A percentile compares a stretch with the other conserved stretches of the same genome.
These are phyloP conservation scores for Lypha dubia DNA, from an alignment of 2,888 invertebrate species.

Conservation along the genomic window DNA sequence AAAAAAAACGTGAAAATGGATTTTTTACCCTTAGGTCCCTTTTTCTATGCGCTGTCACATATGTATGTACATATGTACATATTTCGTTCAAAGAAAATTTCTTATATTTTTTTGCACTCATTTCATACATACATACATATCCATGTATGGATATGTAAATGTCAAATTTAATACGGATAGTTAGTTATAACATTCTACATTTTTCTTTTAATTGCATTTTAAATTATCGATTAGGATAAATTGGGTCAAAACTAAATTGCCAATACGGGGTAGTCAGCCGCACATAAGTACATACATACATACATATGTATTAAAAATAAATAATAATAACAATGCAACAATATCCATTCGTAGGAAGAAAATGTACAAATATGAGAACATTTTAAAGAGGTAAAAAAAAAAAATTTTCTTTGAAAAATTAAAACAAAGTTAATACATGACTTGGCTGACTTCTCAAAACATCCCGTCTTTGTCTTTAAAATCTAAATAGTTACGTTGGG, in stretches of 20 bases:
- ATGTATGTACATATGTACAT: too few relatives aligned
- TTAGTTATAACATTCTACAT: conserved; percentile 11
- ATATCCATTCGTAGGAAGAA: not conserved
- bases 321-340: conserved; percentile 40
- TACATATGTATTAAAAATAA: too few relatives aligned
- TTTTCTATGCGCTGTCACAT: too few relatives aligned
- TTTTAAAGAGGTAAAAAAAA: not conserved
- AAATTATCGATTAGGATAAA: conserved; percentile 63
- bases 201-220: conserved; percentile 59
- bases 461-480: not conserved
- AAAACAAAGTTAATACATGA: conserved; percentile 54
- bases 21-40: too few relatives aligned
- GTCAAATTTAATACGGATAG: too few relatives aligned
- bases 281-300: too few relatives aligned
- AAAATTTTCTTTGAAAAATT: conserved; percentile 42
- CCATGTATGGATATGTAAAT: conserved; percentile 27
- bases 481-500: not conserved
- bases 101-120: too few relatives aligned
- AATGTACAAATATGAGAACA: conserved; percentile 18
- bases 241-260: conserved; percentile 66
- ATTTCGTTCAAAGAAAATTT: too few relatives aligned
- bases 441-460: conserved; percentile 31
- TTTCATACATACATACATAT: too few relatives aligned
- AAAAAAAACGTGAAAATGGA: too few relatives aligned
- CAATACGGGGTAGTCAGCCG: conserved; percentile 47